These are phyloP conservation scores for Chymomyza procnemis DNA, from an alignment of 2,888 invertebrate species.

Conservation along the genomic window DNA sequence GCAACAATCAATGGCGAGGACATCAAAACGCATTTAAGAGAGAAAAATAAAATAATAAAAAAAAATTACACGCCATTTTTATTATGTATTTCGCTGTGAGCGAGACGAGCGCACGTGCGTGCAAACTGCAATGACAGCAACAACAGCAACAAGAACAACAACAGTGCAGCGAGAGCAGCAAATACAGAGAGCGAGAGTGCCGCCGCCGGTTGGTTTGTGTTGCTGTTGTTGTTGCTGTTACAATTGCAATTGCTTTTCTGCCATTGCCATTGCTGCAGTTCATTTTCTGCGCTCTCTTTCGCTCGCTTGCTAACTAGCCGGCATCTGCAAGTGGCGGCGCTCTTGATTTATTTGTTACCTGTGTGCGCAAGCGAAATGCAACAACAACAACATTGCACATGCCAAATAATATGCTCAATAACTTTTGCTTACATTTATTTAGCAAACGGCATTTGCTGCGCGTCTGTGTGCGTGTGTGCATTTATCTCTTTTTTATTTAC, in stretches of 20 bases:
- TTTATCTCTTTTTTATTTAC: not conserved
- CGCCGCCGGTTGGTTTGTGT: too few relatives aligned
- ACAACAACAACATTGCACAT: constrained; percentile 7
- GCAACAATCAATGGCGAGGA: not conserved
- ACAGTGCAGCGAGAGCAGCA: not conserved
- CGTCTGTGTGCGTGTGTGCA: not conserved
- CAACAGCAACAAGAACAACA: not conserved
- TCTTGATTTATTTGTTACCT: not conserved
- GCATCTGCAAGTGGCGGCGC: not conserved
- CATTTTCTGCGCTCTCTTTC: not conserved
- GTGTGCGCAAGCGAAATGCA: not conserved
- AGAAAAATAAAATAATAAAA: not conserved
- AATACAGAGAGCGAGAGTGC: not conserved
- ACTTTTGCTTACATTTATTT: constrained; percentile 4
- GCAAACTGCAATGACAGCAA: not conserved
- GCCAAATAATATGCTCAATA: constrained; percentile 20
- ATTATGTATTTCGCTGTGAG: not conserved
- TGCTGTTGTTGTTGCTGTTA: not conserved
- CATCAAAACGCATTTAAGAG: not conserved
- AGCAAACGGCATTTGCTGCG: too few relatives aligned
- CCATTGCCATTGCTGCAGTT: not conserved
- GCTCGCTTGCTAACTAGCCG: not conserved
- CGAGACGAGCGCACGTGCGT: constrained; percentile 1
- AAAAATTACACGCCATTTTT: not conserved
- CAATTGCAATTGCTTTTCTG: not conserved